Conservation (phyloP, 2,888 invertebrate species). For the Timema podura region DNA sequence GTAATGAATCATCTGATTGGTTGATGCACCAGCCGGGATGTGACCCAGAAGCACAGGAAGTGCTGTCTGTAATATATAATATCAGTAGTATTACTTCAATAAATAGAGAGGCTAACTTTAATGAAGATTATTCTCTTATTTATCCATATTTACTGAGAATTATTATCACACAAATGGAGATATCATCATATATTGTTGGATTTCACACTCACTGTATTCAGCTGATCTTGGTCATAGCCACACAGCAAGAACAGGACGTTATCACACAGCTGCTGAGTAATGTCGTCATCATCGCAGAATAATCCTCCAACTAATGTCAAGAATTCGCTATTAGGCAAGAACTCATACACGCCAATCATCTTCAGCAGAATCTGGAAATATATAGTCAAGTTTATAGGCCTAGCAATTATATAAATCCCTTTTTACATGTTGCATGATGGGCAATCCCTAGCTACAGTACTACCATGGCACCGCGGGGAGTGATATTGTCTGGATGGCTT, state of each 20-base stretch:
- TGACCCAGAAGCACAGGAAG: constrained; percentile 64
- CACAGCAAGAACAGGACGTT: constrained; percentile 56
- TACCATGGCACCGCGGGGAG: no score
- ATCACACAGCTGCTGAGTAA: constrained; percentile 53
- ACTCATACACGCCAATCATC: constrained; percentile 42
- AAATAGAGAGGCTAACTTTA: no score
- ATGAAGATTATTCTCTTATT: no score
- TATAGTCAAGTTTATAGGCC: no score
- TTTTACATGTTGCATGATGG: no score
- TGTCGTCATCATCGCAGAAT: constrained; percentile 47
- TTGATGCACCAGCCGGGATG: constrained; percentile 65
- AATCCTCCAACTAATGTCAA: constrained; percentile 35
- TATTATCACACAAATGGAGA: no score
- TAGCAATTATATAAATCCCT: no score
- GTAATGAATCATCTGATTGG: constrained; percentile 67
- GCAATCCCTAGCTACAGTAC: no score
- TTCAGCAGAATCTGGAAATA: constrained; percentile 31
- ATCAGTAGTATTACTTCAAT: no score
- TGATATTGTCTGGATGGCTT: no score
- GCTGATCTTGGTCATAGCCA: constrained; percentile 54
- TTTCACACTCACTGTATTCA: constrained; percentile 50
- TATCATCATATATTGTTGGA: no score
- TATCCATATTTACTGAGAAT: no score
- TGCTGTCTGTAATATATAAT: constrained; percentile 46
- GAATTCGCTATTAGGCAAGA: constrained; percentile 40